Conservation (phyloP, 2,113 vertebrate genomes). For the Epinephelus moara region DNA sequence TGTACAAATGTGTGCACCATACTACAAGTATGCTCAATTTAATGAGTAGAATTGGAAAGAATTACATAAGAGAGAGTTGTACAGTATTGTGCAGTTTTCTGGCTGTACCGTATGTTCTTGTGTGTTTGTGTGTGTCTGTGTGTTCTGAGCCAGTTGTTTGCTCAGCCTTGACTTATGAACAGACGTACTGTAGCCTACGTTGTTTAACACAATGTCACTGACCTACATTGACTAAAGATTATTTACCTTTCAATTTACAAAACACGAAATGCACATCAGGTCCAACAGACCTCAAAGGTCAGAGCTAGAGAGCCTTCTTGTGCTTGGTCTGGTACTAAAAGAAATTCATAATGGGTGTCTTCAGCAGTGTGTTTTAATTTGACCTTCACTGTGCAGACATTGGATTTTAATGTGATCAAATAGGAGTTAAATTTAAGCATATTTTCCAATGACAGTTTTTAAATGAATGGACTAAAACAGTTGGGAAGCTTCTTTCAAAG, state of each 20-base stretch:
- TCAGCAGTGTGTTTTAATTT: background rate
- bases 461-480: background rate
- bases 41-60: too few relatives aligned
- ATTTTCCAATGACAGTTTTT: background rate
- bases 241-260: conserved; percentile 14
- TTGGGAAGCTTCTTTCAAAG: background rate
- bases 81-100: background rate
- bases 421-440: background rate
- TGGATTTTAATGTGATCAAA: background rate
- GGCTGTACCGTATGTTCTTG: background rate
- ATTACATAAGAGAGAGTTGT: too few relatives aligned
- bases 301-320: background rate
- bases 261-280: background rate
- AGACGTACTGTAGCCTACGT: conserved; percentile 9
- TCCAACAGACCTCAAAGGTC: background rate
- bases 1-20: too few relatives aligned
- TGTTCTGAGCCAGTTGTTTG: conserved; percentile 52
- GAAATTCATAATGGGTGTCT: background rate
- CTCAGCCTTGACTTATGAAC: conserved; percentile 54
- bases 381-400: background rate
- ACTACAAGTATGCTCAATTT: too few relatives aligned
- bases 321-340: background rate
- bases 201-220: conserved; percentile 24
- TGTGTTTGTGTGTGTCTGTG: background rate
- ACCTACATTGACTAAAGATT: conserved; percentile 27